A percentile compares a stretch with the other conserved stretches of the same genome.
Evolutionary conservation across 2,888 invertebrate genomes (phyloP).

Genomic region (Bombylius major): DNA sequence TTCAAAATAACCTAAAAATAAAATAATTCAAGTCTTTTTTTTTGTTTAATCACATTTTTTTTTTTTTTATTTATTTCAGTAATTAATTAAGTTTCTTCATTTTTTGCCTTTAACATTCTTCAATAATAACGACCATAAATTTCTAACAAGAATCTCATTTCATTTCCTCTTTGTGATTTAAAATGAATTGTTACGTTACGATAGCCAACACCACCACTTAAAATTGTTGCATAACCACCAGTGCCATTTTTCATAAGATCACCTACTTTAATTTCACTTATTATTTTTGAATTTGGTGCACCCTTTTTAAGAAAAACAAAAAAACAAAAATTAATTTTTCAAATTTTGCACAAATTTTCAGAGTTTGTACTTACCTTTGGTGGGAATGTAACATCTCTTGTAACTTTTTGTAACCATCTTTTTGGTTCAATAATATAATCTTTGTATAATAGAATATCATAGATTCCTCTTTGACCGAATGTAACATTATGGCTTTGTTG

Average conservation of each 20-base stretch:
- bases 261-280: background rate
- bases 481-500: constrained; percentile 18
- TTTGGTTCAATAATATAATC: constrained; percentile 10
- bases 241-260: constrained; percentile 15
- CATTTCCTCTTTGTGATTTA: constrained; percentile 29
- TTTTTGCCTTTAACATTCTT: no score
- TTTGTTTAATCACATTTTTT: no score
- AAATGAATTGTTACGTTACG: constrained; percentile 25
- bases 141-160: constrained; percentile 30
- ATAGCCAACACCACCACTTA: constrained; percentile 28
- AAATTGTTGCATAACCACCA: constrained; percentile 29
- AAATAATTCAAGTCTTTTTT: no score
- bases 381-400: constrained; percentile 15
- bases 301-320: background rate
- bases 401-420: constrained; percentile 11
- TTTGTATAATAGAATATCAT: constrained; percentile 15
- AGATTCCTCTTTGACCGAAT: constrained; percentile 19
- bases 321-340: background rate
- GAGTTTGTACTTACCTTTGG: constrained; percentile 12
- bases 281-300: background rate
- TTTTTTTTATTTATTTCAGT: no score
- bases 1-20: no score
- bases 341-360: background rate
- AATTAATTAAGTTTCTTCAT: no score
- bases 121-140: constrained; percentile 23